Evolutionary conservation across 2,797 vertebrate genomes (phyloP).

Genomic region (Phoeniculus purpureus): DNA sequence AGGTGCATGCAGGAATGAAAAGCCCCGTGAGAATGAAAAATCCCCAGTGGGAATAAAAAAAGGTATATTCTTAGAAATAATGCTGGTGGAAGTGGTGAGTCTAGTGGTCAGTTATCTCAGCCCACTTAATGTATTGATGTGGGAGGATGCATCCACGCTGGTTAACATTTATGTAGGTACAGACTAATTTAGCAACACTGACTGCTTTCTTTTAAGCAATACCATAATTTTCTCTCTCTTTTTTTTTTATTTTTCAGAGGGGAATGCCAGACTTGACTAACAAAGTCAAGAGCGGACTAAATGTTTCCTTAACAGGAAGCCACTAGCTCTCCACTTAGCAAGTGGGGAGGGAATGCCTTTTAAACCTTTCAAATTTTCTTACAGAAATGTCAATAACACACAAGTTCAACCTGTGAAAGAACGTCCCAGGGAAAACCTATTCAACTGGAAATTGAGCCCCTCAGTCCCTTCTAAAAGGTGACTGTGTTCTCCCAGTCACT

Average conservation of each 20-base stretch:
- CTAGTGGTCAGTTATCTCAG: neutral
- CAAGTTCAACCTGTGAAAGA: neutral
- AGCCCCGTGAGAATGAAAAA: neutral
- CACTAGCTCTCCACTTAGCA: slow-evolving; percentile 57
- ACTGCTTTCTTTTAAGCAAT: neutral
- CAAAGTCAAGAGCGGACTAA: slow-evolving; percentile 64
- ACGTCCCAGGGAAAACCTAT: slow-evolving; percentile 11
- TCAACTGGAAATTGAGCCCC: neutral
- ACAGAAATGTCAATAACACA: slow-evolving; percentile 37
- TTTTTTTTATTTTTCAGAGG: slow-evolving; percentile 5
- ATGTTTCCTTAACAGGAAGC: slow-evolving; percentile 78
- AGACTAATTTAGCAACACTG: neutral
- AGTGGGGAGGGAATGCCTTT: slow-evolving; percentile 44
- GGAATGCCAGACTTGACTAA: slow-evolving; percentile 76
- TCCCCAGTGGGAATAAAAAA: neutral
- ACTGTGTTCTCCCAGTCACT: neutral
- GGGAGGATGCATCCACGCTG: neutral
- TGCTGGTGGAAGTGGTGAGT: slow-evolving; percentile 7
- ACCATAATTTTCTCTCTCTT: neutral
- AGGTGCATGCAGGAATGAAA: neutral
- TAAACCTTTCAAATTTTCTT: slow-evolving; percentile 39
- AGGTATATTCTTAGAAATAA: slow-evolving; percentile 32
- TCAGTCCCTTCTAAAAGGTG: neutral
- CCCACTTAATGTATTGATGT: neutral
- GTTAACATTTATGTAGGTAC: neutral